phyloP scores from a whole-genome alignment of 2,113 vertebrate genomes.

The Vidua chalybeata region DNA sequence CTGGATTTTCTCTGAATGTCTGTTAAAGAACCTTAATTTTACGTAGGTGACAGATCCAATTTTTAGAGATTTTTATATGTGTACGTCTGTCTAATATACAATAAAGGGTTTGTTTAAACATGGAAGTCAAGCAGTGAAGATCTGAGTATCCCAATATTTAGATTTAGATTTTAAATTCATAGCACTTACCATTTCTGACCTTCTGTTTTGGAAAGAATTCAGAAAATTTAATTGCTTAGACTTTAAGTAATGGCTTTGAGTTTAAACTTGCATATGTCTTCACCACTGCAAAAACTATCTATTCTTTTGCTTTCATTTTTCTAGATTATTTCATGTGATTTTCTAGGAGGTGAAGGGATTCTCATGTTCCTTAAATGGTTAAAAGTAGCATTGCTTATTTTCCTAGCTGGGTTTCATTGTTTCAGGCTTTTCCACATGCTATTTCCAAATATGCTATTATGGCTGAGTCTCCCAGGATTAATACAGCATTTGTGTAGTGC shows the following conservation, averaged over 20 bases:
- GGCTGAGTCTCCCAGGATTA: conserved; percentile 36
- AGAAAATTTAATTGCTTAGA: not conserved
- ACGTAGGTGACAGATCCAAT: not conserved
- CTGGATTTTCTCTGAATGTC: not conserved
- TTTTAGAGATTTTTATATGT: not conserved
- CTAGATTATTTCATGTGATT: not conserved
- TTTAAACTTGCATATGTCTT: not conserved
- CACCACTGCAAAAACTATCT: not conserved
- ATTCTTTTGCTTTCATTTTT: not conserved
- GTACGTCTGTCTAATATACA: not conserved
- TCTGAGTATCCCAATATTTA: not conserved
- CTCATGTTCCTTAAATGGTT: not conserved
- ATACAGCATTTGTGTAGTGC: not conserved
- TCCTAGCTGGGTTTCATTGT: conserved; percentile 32
- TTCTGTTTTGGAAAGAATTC: not conserved
- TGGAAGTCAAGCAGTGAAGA: not conserved
- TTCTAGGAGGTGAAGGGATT: not conserved
- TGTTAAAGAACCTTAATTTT: not conserved
- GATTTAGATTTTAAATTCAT: not conserved
- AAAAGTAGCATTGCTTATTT: conserved; percentile 17
- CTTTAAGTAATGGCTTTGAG: not conserved
- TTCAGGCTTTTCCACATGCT: not conserved
- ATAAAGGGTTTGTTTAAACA: not conserved
- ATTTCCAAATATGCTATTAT: not conserved
- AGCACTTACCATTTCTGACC: not conserved